phyloP scores from a whole-genome alignment of 2,797 vertebrate species.

The Fistularia commersonii region DNA sequence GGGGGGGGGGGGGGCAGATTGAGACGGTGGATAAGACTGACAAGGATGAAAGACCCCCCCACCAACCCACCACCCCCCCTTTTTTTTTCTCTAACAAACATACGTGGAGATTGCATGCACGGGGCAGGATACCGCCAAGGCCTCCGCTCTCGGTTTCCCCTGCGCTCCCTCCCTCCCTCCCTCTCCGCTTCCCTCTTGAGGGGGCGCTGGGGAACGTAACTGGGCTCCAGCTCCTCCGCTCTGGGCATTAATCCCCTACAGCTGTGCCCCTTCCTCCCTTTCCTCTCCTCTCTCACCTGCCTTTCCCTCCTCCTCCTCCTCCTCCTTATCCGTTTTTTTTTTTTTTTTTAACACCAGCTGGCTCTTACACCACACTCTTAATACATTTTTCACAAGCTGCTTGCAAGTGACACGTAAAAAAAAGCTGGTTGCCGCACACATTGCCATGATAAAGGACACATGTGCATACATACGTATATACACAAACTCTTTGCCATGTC shows the following conservation, averaged over 20 bases:
- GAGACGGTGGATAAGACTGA: conserved; percentile 49
- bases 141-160: conserved; percentile 48
- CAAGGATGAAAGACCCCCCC: conserved; percentile 43
- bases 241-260: conserved; percentile 97
- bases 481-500: conserved; percentile 23
- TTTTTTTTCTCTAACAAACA: conserved; percentile 34
- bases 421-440: conserved; percentile 58
- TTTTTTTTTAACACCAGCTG: conserved; percentile 66
- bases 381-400: conserved; percentile 94
- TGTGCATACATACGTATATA: conserved; percentile 28
- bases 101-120: conserved; percentile 39
- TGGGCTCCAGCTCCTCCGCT: conserved; percentile 83
- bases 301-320: conserved; percentile 27
- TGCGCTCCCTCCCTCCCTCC: conserved; percentile 38
- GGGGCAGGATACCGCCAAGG: conserved; percentile 45
- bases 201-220: conserved; percentile 83
- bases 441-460: conserved; percentile 23
- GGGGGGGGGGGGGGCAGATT: conserved; percentile 24
- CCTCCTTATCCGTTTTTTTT: too few species aligned
- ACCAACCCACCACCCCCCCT: not conserved
- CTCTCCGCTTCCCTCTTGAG: conserved; percentile 57
- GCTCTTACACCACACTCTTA: conserved; percentile 68
- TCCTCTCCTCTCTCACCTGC: conserved; percentile 18
- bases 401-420: conserved; percentile 91
- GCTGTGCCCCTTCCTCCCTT: conserved; percentile 84